Conservation (phyloP, 2,797 vertebrate genomes). For the Phrynocephalus vlangalii region DNA sequence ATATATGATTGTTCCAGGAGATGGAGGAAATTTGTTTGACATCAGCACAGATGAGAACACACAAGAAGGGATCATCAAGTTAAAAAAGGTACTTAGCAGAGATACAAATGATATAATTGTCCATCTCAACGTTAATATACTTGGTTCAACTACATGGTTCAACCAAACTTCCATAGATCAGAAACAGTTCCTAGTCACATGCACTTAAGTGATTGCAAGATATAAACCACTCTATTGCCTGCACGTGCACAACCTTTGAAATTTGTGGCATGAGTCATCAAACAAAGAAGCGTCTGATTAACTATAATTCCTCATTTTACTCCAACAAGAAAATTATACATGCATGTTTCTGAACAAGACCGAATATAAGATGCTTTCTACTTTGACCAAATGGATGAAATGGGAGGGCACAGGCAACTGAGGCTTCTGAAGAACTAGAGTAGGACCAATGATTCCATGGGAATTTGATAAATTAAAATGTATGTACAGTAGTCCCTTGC, state of each 20-base stretch:
- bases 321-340: too few species aligned
- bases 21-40: slow-evolving; percentile 95
- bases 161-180: background rate
- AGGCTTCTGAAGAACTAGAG: background rate
- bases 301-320: background rate
- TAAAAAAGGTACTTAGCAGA: slow-evolving; percentile 86
- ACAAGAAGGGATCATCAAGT: slow-evolving; percentile 93
- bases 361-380: background rate
- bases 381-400: background rate
- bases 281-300: background rate
- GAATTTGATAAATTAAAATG: too few species aligned
- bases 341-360: background rate
- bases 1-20: slow-evolving; percentile 96
- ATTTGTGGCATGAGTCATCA: background rate
- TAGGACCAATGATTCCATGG: too few species aligned
- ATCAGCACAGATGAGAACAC: slow-evolving; percentile 93
- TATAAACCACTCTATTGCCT: background rate
- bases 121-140: background rate
- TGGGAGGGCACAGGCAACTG: background rate
- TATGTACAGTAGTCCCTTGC: too few species aligned
- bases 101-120: rapidly evolving
- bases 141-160: background rate
- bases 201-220: too few species aligned
- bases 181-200: background rate
- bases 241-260: background rate